A percentile compares a stretch with the other conserved stretches of the same genome.
These are phyloP conservation scores for Rotaria macrura DNA, from an alignment of 2,888 invertebrate genomes.

Conservation along the genomic window DNA sequence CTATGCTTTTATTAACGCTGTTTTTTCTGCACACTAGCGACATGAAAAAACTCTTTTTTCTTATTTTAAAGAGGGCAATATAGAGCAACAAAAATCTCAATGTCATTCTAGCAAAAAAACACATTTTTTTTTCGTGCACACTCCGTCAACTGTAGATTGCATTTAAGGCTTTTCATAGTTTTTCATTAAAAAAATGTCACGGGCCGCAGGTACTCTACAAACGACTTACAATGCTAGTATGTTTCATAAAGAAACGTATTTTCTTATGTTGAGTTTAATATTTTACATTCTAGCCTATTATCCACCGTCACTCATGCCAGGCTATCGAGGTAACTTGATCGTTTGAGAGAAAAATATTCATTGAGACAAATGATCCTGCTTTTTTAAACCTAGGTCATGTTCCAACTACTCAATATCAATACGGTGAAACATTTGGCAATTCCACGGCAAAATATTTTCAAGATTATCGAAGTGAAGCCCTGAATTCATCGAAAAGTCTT, in stretches of 20 bases:
- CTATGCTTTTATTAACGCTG: too few species aligned
- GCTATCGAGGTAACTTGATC: conserved; percentile 19
- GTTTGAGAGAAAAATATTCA: neutral
- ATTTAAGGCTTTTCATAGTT: too few species aligned
- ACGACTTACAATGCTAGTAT: conserved; percentile 49
- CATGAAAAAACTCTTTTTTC: too few species aligned
- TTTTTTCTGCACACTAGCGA: too few species aligned
- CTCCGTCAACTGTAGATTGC: too few species aligned
- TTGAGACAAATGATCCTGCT: conserved; percentile 18
- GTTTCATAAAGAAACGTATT: conserved; percentile 34
- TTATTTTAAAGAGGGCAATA: too few species aligned
- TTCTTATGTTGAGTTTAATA: neutral
- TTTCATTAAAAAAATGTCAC: conserved; percentile 40
- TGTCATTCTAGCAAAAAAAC: too few species aligned
- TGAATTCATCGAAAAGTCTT: conserved; percentile 44
- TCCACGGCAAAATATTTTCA: conserved; percentile 50
- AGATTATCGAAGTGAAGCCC: conserved; percentile 46
- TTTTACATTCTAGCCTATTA: conserved; percentile 9
- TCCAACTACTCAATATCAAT: conserved; percentile 49
- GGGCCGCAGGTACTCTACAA: conserved; percentile 48
- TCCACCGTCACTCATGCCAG: conserved; percentile 25
- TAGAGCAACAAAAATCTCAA: too few species aligned
- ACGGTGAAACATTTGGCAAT: conserved; percentile 50
- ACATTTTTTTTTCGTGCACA: too few species aligned
- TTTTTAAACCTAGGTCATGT: conserved; percentile 48